phyloP scores from a whole-genome alignment of 1,140 invertebrate genomes.

The Metopolophium dirhodum region DNA sequence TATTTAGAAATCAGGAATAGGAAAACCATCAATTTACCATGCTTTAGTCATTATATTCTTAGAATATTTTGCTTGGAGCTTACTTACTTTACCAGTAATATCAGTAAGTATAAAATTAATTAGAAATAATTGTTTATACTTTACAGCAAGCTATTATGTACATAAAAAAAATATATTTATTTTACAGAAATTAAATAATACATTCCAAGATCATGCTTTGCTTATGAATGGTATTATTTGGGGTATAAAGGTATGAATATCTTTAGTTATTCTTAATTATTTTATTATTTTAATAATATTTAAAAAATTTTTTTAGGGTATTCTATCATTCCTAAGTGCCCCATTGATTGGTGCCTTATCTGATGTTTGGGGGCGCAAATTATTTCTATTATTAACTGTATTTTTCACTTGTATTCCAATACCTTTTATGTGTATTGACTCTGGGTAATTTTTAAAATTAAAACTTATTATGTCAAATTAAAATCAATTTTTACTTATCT shows the following conservation, averaged over 20 bases:
- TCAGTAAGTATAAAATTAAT: conserved; percentile 71
- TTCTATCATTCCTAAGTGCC: conserved; percentile 95
- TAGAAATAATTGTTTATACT: conserved; percentile 6
- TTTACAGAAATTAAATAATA: conserved; percentile 86
- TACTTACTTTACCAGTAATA: conserved; percentile 97
- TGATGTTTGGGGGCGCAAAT: conserved; percentile 97
- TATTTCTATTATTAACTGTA: conserved; percentile 97
- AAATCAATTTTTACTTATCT: neutral
- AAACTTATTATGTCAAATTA: neutral
- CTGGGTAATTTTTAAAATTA: conserved; percentile 72
- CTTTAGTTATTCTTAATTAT: neutral
- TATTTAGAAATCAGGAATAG: conserved; percentile 80
- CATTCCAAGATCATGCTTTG: conserved; percentile 98
- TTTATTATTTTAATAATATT: conserved; percentile 29
- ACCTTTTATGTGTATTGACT: conserved; percentile 97
- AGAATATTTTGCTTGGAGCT: conserved; percentile 99
- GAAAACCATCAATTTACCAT: conserved; percentile 95
- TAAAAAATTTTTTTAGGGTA: conserved; percentile 72
- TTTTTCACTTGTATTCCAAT: conserved; percentile 99
- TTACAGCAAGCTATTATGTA: neutral
- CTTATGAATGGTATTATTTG: conserved; percentile 99
- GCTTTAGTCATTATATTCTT: conserved; percentile 98
- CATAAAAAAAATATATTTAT: conserved; percentile 45
- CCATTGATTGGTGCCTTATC: conserved; percentile 96
- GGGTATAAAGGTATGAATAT: conserved; percentile 80